Conservation (phyloP, 2,888 invertebrate genomes). For the Aelia acuminata region DNA sequence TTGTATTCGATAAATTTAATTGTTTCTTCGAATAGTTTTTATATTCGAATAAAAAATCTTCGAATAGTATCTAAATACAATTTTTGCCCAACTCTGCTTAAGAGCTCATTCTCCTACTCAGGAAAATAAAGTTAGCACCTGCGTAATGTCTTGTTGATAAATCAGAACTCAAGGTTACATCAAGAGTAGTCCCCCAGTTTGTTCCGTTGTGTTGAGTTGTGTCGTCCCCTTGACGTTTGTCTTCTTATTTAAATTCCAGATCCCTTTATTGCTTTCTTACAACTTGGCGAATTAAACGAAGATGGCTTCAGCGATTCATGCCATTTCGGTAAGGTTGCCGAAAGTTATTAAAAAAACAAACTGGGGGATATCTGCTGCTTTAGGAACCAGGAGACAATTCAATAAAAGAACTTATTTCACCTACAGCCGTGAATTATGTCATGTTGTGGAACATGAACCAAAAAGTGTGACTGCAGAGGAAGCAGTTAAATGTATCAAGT, state of each 20-base stretch:
- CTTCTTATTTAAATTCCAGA: background rate
- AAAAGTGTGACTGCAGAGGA: slow-evolving; percentile 81
- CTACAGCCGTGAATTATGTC: slow-evolving; percentile 85
- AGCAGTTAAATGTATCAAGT: slow-evolving; percentile 84
- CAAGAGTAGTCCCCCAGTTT: slow-evolving; percentile 36
- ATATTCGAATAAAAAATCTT: too few species aligned
- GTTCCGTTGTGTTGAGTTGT: background rate
- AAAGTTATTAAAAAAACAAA: slow-evolving; percentile 61
- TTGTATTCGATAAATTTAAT: too few species aligned
- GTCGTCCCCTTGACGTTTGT: background rate
- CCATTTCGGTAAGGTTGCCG: slow-evolving; percentile 36
- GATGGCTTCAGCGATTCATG: slow-evolving; percentile 50
- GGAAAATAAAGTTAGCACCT: background rate
- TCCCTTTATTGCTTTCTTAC: background rate
- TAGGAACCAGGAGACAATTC: slow-evolving; percentile 58
- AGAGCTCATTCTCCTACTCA: background rate
- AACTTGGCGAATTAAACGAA: background rate
- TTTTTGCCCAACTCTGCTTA: too few species aligned
- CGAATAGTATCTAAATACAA: too few species aligned
- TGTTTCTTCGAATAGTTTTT: too few species aligned
- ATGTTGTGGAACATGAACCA: slow-evolving; percentile 82
- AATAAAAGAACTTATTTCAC: slow-evolving; percentile 76
- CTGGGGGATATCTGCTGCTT: slow-evolving; percentile 62
- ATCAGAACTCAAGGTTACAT: slow-evolving; percentile 18
- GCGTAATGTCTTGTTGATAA: background rate